phyloP scores from a whole-genome alignment of 2,113 vertebrate genomes.

The Centropristis striata region DNA sequence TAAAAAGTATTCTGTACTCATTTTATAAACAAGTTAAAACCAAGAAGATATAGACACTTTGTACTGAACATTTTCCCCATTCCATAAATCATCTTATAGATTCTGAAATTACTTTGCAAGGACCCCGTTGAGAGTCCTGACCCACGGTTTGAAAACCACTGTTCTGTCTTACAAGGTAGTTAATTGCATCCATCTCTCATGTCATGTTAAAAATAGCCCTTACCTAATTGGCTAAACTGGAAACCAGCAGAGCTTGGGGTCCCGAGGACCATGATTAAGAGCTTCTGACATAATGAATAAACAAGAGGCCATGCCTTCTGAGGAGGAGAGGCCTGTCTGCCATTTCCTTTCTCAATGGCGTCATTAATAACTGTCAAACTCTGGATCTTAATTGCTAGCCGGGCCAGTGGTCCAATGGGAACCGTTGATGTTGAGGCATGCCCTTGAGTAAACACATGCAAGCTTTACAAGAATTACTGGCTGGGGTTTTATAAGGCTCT shows the following conservation, averaged over 20 bases:
- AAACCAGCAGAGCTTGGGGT: constrained; percentile 57
- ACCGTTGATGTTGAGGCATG: constrained; percentile 41
- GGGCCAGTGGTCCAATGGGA: constrained; percentile 67
- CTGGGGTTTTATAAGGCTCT: constrained; percentile 79
- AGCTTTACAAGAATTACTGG: constrained; percentile 77
- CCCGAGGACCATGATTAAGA: constrained; percentile 60
- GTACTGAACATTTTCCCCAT: constrained; percentile 1
- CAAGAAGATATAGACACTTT: neutral
- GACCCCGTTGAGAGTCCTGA: constrained; percentile 24
- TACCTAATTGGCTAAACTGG: constrained; percentile 60
- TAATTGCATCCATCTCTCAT: constrained; percentile 65
- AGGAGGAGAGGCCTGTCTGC: constrained; percentile 49
- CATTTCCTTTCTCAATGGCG: constrained; percentile 63
- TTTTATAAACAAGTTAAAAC: neutral
- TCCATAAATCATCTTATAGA: constrained; percentile 42
- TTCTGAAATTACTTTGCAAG: constrained; percentile 25
- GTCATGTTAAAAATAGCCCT: constrained; percentile 41
- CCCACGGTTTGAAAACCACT: constrained; percentile 35
- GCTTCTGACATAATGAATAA: constrained; percentile 70
- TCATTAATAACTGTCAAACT: constrained; percentile 79
- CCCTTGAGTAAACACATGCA: constrained; percentile 76
- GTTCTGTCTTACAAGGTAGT: constrained; percentile 34
- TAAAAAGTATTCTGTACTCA: constrained; percentile 9
- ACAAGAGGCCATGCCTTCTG: constrained; percentile 53
- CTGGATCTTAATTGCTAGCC: constrained; percentile 67